Base-by-base conservation (phyloP, 2,797 vertebrate genomes). In the Pelodytes ibericus region DNA sequence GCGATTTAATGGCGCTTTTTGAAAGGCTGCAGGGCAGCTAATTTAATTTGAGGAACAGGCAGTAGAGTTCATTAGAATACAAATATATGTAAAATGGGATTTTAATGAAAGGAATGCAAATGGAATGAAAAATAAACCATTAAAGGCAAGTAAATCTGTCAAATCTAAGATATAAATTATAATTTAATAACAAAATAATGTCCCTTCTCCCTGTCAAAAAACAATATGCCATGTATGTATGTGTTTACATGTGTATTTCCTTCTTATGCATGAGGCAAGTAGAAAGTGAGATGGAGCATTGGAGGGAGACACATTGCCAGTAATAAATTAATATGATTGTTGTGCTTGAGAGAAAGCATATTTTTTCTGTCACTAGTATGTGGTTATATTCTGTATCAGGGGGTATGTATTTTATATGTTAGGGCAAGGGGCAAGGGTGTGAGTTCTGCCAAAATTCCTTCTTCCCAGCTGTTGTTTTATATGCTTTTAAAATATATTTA, bases 211-310 rank as follows among this genome's bases (percentile, higher is more conserved):
- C 56, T 26, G 24, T 58, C 56, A 58, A 15, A 58, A 25, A 58
- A 24, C 2, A 24, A 24, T 27, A 58, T 10, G 24, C 56, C 25
- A 26, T 58, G 56, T 24, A 58, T 15, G 56, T 25, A 57, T 25
- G 22, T 27, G 56, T 36, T 36, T 25, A 6, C 33, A 36, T 36
- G 33, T 36, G 5, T 11, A 36, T 36, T 36, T 36, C n/a, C n/a
- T 58, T 11, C 26, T 62, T 66, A 25, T 61, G 0, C 2, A 4
- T 70, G 29, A 80, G 41, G 57, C 70, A 60, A 65, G 1, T 57
- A 0, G 1, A 64, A 80, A 71, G 70, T 20, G 76, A 36, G 33
- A 36, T 36, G 18, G 1, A 2, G 0, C 73, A 78, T 56, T 53
- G 53, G 13, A 24, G 25, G 56, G 60, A 31, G 13, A 47, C 31